These are phyloP conservation scores for Himantopus leucocephalus DNA, from an alignment of 2,113 vertebrate species.

Conservation along the genomic window DNA sequence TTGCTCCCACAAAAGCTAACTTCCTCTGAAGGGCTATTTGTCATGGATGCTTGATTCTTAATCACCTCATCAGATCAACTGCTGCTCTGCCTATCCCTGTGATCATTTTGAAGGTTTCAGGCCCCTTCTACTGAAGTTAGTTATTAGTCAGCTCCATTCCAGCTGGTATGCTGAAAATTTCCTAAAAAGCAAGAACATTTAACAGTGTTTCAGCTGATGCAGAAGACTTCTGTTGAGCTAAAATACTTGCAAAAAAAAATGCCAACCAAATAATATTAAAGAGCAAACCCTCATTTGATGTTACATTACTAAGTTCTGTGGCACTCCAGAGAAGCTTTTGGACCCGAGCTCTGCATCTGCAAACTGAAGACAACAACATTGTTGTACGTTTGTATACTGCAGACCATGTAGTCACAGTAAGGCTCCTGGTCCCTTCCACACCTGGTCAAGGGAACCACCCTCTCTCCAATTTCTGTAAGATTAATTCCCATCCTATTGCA, in stretches of 20 bases:
- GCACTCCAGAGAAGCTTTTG: background rate
- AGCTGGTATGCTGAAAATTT: background rate
- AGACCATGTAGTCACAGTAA: fast-evolving
- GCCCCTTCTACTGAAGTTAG: background rate
- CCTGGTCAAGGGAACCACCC: background rate
- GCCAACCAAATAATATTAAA: background rate
- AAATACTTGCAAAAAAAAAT: background rate
- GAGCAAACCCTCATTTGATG: background rate
- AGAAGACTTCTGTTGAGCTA: background rate
- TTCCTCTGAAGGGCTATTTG: slow-evolving; percentile 56
- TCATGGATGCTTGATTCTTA: slow-evolving; percentile 56
- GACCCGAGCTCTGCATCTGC: background rate
- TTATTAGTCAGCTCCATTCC: background rate
- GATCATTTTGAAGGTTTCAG: background rate
- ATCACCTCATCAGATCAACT: slow-evolving; percentile 52
- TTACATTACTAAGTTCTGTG: background rate
- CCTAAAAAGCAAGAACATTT: background rate
- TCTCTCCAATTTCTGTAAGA: background rate
- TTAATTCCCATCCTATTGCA: fast-evolving
- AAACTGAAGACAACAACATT: background rate
- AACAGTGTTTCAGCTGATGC: background rate
- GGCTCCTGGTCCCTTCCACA: background rate
- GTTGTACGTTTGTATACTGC: background rate
- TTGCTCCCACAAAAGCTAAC: slow-evolving; percentile 39
- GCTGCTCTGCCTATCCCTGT: slow-evolving; percentile 10